Conservation (phyloP, 1,140 invertebrate species). For the Hydropsyche tenuis region DNA sequence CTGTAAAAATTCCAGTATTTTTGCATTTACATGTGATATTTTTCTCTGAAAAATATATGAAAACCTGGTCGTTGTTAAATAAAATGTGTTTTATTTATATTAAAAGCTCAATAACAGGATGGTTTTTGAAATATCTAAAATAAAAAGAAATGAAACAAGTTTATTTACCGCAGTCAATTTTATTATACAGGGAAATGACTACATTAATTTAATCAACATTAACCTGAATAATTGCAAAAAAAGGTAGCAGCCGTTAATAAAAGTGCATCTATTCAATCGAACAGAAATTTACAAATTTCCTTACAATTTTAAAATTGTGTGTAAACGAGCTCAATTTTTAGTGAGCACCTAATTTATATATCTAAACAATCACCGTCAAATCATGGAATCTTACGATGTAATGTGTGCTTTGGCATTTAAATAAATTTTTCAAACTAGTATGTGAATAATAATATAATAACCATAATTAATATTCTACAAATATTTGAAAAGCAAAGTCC, state of each 20-base stretch:
- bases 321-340: not conserved
- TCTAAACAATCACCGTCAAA: constrained; percentile 38
- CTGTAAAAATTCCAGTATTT: constrained; percentile 43
- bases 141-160: constrained; percentile 1
- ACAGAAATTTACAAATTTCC: not conserved
- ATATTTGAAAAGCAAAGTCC: constrained; percentile 34
- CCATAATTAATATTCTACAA: constrained; percentile 37
- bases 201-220: constrained; percentile 25
- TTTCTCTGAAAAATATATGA: constrained; percentile 15
- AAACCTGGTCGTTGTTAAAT: too few species aligned
- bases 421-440: constrained; percentile 46
- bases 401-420: constrained; percentile 51
- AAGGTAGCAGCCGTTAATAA: constrained; percentile 22
- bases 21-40: constrained; percentile 50
- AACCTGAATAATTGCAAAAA: constrained; percentile 34
- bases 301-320: too few species aligned
- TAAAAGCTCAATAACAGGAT: too few species aligned
- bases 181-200: constrained; percentile 32
- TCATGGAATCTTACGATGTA: constrained; percentile 46
- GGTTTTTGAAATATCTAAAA: too few species aligned
- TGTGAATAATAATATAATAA: constrained; percentile 45
- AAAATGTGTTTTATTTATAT: too few species aligned
- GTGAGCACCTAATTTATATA: not conserved
- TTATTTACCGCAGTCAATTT: constrained; percentile 23
- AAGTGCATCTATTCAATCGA: constrained; percentile 10